Evolutionary conservation across 2,888 invertebrate species (phyloP).

Genomic region (Eurois occulta): DNA sequence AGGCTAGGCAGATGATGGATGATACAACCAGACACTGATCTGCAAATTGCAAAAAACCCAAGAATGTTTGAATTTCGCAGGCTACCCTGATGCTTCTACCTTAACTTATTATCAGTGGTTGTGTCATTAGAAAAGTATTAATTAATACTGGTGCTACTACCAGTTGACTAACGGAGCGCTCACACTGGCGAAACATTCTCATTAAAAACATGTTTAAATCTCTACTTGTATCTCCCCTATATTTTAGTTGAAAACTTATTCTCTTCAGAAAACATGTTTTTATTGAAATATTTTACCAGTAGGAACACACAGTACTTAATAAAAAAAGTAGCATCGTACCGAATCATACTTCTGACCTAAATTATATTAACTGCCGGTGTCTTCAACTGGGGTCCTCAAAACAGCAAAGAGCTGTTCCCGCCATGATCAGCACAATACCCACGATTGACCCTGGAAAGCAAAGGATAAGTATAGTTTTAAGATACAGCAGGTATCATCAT

Average conservation of each 20-base stretch:
- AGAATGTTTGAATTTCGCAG: no score
- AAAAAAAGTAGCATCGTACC: not conserved
- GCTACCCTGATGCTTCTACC: no score
- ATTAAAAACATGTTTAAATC: not conserved
- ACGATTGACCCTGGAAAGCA: conserved; percentile 88
- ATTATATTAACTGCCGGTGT: not conserved
- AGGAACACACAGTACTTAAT: not conserved
- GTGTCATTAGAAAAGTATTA: not conserved
- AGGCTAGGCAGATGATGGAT: no score
- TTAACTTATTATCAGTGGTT: not conserved
- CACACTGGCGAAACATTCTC: not conserved
- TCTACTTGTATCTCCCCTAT: not conserved
- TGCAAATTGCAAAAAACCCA: no score
- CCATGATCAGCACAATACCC: conserved; percentile 90
- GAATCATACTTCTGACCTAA: not conserved
- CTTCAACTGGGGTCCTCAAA: conserved; percentile 84
- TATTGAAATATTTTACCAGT: not conserved
- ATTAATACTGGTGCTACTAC: not conserved
- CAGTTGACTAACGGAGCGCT: not conserved
- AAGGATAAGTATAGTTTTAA: not conserved
- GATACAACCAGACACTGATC: no score
- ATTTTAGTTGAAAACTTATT: not conserved
- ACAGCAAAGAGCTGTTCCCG: conserved; percentile 92
- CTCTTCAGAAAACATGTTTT: not conserved
- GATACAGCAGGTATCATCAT: not conserved